A percentile compares a stretch with the other conserved stretches of the same genome.
phyloP scores from a whole-genome alignment of 2,797 vertebrate genomes.

The Protonibea diacanthus region DNA sequence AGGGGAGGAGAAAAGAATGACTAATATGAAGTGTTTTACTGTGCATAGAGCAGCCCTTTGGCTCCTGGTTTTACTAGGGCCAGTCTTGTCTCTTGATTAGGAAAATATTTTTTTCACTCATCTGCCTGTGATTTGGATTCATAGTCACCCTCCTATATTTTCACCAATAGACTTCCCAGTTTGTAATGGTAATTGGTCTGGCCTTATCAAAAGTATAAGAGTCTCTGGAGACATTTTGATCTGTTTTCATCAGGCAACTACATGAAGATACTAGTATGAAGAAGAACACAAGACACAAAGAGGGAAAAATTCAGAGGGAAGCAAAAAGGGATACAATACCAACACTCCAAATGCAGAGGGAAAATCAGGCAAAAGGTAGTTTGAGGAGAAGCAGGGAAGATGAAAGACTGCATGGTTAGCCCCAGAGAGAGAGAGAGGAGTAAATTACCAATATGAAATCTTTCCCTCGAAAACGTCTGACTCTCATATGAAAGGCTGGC shows the following conservation, averaged over 20 bases:
- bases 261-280: constrained; percentile 32
- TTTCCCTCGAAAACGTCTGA: constrained; percentile 53
- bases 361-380: constrained; percentile 47
- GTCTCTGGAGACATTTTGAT: constrained; percentile 51
- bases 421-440: constrained; percentile 25
- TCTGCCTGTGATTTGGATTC: constrained; percentile 67
- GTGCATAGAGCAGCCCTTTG: constrained; percentile 20
- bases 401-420: constrained; percentile 56
- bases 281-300: constrained; percentile 35
- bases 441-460: constrained; percentile 56
- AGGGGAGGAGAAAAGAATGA: constrained; percentile 1
- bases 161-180: constrained; percentile 45
- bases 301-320: constrained; percentile 19
- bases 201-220: constrained; percentile 51
- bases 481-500: constrained; percentile 53
- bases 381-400: constrained; percentile 51
- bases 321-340: constrained; percentile 43
- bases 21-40: constrained; percentile 12
- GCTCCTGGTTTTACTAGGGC: constrained; percentile 32
- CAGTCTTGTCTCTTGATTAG: constrained; percentile 53
- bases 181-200: constrained; percentile 67
- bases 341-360: constrained; percentile 26
- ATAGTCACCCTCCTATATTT: constrained; percentile 43
- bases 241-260: constrained; percentile 50
- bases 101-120: constrained; percentile 52